Evolutionary conservation across 2,888 invertebrate species (phyloP).

Genomic region (Pseudococcus viburni): DNA sequence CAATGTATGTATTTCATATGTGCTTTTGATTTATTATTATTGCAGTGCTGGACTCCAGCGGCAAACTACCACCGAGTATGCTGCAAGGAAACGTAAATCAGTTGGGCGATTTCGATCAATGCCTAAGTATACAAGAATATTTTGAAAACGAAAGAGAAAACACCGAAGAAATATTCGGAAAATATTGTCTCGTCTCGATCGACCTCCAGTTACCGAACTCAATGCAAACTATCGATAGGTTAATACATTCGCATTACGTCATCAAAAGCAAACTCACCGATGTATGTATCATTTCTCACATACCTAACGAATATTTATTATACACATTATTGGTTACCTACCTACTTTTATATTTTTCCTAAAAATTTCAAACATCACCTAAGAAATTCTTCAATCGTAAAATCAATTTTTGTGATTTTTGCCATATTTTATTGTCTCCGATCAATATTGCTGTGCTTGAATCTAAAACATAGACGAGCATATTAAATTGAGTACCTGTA

Average conservation of each 20-base stretch:
- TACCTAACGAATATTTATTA: not conserved
- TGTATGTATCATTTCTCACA: constrained; percentile 73
- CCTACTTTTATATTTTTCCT: not conserved
- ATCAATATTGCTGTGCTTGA: not conserved
- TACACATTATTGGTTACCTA: not conserved
- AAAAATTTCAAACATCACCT: not conserved
- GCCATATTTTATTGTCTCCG: not conserved
- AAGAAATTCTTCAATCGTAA: not conserved
- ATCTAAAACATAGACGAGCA: too few relatives aligned
- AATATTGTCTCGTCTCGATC: constrained; percentile 78
- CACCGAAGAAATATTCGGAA: constrained; percentile 73
- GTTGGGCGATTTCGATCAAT: constrained; percentile 80
- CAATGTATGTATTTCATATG: not conserved
- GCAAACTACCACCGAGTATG: constrained; percentile 79
- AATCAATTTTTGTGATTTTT: not conserved
- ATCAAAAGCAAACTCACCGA: constrained; percentile 78
- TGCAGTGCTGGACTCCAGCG: constrained; percentile 80
- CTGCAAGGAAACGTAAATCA: constrained; percentile 80
- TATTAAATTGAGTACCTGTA: too few relatives aligned
- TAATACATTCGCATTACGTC: constrained; percentile 76
- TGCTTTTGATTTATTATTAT: constrained; percentile 59
- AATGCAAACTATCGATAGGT: constrained; percentile 72
- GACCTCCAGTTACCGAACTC: constrained; percentile 72
- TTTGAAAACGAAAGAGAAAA: constrained; percentile 69
- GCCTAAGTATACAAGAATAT: constrained; percentile 71